Conservation (phyloP, 1,140 invertebrate species). For the Telenomus remus region DNA sequence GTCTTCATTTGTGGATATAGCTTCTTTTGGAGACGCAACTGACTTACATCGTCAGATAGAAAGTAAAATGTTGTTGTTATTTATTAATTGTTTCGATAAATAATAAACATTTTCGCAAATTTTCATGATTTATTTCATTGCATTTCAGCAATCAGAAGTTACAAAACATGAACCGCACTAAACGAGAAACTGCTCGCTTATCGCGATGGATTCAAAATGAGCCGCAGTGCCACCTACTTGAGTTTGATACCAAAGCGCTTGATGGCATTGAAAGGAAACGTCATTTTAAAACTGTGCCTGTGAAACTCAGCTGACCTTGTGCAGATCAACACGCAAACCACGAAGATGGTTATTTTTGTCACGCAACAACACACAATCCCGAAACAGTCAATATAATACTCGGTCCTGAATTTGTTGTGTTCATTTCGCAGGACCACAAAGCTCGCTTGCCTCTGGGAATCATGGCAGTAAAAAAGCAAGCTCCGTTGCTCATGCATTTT, state of each 20-base stretch:
- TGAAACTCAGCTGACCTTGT: constrained; percentile 30
- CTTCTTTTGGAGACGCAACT: constrained; percentile 13
- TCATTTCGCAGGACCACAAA: constrained; percentile 57
- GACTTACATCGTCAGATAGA: constrained; percentile 27
- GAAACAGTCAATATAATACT: constrained; percentile 32
- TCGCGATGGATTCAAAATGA: constrained; percentile 17
- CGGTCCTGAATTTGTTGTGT: constrained; percentile 28
- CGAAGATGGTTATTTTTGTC: constrained; percentile 28
- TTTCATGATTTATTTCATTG: constrained; percentile 14
- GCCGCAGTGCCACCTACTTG: constrained; percentile 29
- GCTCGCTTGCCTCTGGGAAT: constrained; percentile 69
- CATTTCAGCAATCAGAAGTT: constrained; percentile 19
- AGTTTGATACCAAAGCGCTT: constrained; percentile 28
- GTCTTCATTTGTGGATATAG: constrained; percentile 23
- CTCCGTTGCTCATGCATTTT: constrained; percentile 64
- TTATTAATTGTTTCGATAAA: neutral
- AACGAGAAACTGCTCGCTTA: constrained; percentile 5
- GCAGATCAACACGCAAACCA: constrained; percentile 25
- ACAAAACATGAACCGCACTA: constrained; percentile 8
- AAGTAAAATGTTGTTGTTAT: no score
- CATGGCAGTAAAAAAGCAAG: constrained; percentile 70
- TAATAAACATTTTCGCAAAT: constrained; percentile 1
- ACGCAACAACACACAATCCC: constrained; percentile 15
- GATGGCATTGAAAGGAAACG: constrained; percentile 27
- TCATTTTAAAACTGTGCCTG: constrained; percentile 17